These are phyloP conservation scores for Xenus cinereus DNA, from an alignment of 2,113 vertebrate species.

Conservation along the genomic window DNA sequence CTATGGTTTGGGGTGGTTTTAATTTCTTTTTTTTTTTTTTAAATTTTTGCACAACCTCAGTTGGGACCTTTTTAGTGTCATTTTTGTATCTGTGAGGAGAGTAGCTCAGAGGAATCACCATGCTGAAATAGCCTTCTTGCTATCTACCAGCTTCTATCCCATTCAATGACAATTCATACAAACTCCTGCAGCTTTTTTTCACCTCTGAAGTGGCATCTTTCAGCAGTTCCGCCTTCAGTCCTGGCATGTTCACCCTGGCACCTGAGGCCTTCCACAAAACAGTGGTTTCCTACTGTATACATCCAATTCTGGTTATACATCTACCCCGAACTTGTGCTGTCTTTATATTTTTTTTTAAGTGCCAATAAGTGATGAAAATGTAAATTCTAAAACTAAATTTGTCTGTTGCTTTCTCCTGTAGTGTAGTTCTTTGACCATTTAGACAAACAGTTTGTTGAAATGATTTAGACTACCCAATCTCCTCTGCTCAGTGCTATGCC, in stretches of 20 bases:
- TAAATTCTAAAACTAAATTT: neutral
- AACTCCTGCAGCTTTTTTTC: neutral
- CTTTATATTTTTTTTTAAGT: neutral
- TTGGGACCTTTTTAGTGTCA: neutral
- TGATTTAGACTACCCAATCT: neutral
- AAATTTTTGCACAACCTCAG: neutral
- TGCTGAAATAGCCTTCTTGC: neutral
- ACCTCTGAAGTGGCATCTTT: neutral
- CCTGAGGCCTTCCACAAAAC: neutral
- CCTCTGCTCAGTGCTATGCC: neutral
- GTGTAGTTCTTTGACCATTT: neutral
- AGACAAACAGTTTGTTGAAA: neutral
- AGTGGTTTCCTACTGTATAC: neutral
- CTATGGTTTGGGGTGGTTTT: neutral
- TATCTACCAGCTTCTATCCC: neutral
- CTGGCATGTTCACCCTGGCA: neutral
- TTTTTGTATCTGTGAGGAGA: neutral
- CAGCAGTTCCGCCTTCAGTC: neutral
- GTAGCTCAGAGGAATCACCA: neutral
- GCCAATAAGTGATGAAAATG: neutral
- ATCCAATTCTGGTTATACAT: neutral
- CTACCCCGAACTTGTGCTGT: neutral
- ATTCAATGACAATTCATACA: neutral
- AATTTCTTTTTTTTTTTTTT: neutral
- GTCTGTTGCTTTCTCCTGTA: neutral